These are phyloP conservation scores for Cynopterus brachyotis DNA, from an alignment of 2,113 vertebrate genomes.

Conservation along the genomic window DNA sequence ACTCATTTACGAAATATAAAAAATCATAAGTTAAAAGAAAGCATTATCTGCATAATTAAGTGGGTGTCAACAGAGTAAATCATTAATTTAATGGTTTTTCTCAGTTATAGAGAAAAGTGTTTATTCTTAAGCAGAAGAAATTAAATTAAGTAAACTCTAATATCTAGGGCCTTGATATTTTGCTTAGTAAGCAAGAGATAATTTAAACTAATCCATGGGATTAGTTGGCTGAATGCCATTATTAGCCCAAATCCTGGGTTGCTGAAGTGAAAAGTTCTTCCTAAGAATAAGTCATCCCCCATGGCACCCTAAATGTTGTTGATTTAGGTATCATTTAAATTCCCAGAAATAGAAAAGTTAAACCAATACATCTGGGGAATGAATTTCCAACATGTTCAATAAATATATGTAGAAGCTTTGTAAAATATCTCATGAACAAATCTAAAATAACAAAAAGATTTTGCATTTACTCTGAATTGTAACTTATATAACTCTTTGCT, in stretches of 20 bases:
- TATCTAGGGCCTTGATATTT: conserved; percentile 52
- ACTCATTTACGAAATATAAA: background rate
- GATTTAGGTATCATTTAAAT: background rate
- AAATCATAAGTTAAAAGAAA: conserved; percentile 36
- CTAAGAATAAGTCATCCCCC: background rate
- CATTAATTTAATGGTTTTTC: conserved; percentile 37
- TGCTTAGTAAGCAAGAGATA: conserved; percentile 11
- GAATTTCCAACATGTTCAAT: background rate
- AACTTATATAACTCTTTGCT: background rate
- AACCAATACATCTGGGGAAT: background rate
- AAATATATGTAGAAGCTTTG: background rate
- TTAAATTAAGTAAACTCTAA: conserved; percentile 27
- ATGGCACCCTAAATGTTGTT: background rate
- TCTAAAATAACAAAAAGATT: background rate
- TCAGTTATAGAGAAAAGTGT: background rate
- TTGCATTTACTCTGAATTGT: background rate
- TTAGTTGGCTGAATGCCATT: background rate
- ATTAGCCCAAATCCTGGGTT: background rate
- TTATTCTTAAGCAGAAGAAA: conserved; percentile 36
- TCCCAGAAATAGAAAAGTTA: background rate
- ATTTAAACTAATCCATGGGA: conserved; percentile 22
- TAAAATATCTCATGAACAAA: background rate
- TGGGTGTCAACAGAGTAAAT: background rate
- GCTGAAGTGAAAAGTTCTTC: background rate
- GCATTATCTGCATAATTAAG: background rate